Base-by-base conservation (phyloP, 2,113 vertebrate genomes). In the Vireo altiloquus region DNA sequence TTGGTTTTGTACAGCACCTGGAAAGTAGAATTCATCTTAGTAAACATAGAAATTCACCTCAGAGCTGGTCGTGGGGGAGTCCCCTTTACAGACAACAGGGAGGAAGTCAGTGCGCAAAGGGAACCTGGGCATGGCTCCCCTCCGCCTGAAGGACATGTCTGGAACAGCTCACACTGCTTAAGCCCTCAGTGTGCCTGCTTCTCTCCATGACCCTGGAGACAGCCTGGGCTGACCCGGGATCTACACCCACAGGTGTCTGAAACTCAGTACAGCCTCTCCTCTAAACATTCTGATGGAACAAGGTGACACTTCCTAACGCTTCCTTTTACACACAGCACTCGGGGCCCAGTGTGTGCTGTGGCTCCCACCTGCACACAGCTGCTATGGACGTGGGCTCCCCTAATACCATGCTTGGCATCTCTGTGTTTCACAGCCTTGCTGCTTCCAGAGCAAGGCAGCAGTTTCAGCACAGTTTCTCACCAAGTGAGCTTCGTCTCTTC, bases 51-150 rank as follows among this genome's bases (percentile, higher is more conserved):
- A 27, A 18, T 28, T 83, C 52, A 64, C 20, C 50, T 59, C 47
- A 37, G 65, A 75, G 27, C 30, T 47, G 20, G 13, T 42, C 0
- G 0, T 31, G 25, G 28, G 6, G 13, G 6, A 46, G 28, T 80
- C 5, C 10, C 7, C n/a, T 68, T 25, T 40, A 49, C 3, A 18
- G 23, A 27, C 16, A 80, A 6, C 0, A 0, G 60, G 33, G 53
- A 64, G 37, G 0, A 0, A 68, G 23, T 24, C 37, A 64, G 33
- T 15, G 17, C 30, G 25, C 27, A 59, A 46, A n/a, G 15, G 37
- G 37, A 40, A 22, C 2, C 10, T 31, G 53, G 49, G 52, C 19
- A 70, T 23, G 12, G 17, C 47, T 80, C 7, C 2, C 13, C 40
- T 66, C 13, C 42, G 90, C 33, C 52, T 68, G 1, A 53, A 49